These are phyloP conservation scores for Yponomeuta plumbellus DNA, from an alignment of 2,888 invertebrate genomes.

Conservation along the genomic window DNA sequence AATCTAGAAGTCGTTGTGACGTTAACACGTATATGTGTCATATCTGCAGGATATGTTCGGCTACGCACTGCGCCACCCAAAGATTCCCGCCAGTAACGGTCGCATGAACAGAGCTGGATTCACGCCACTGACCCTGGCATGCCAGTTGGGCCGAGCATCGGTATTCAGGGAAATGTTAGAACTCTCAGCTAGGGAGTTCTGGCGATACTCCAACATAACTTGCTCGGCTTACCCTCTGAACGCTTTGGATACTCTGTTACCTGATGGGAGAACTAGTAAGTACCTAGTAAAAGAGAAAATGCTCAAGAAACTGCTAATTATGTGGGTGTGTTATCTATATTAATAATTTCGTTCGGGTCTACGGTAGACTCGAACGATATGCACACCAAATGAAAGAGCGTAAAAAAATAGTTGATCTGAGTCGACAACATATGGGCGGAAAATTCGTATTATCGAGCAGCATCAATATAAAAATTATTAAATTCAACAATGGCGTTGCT, in stretches of 20 bases:
- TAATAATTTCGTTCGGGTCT: too few relatives aligned
- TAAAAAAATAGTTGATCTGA: too few relatives aligned
- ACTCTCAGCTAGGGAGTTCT: conserved; percentile 95
- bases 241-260: conserved; percentile 95
- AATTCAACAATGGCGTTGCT: too few relatives aligned
- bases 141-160: conserved; percentile 95
- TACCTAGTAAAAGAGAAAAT: too few relatives aligned
- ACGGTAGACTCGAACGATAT: too few relatives aligned
- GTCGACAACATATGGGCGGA: too few relatives aligned
- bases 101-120: conserved; percentile 92
- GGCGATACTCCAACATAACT: conserved; percentile 99
- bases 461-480: too few relatives aligned
- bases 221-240: conserved; percentile 98
- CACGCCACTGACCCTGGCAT: conserved; percentile 96
- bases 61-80: conserved; percentile 96
- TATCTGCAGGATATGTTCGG: conserved; percentile 94
- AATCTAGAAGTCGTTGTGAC: too few relatives aligned
- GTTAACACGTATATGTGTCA: not conserved
- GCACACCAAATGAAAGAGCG: too few relatives aligned
- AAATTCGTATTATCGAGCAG: too few relatives aligned
- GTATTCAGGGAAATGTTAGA: conserved; percentile 99
- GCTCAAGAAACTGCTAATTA: too few relatives aligned
- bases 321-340: too few relatives aligned
- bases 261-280: conserved; percentile 96
- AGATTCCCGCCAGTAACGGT: conserved; percentile 93